Evolutionary conservation across 1,140 invertebrate species (phyloP).

Genomic region (Armadillidium nasatum): DNA sequence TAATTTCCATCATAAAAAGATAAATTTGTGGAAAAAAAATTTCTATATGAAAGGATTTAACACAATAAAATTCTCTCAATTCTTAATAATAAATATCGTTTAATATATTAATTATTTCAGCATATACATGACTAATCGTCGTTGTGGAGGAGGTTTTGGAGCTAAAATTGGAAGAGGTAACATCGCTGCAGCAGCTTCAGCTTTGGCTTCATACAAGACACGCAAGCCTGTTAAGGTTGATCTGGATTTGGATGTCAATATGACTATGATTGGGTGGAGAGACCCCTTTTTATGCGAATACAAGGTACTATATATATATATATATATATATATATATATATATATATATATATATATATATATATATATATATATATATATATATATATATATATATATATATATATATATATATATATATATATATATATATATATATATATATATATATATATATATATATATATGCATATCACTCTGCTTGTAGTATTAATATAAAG

Average conservation of each 20-base stretch:
- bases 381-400: constrained; percentile 17
- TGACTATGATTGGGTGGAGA: constrained; percentile 27
- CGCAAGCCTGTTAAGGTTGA: constrained; percentile 31
- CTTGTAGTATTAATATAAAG: no score
- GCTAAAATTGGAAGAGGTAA: constrained; percentile 33
- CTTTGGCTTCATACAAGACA: constrained; percentile 30
- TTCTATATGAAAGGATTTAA: no score
- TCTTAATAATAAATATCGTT: no score
- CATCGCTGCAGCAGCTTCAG: constrained; percentile 26
- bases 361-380: constrained; percentile 2
- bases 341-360: background rate
- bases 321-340: constrained; percentile 9
- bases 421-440: no score
- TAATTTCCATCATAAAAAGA: no score
- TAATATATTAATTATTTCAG: constrained; percentile 10
- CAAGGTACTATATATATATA: constrained; percentile 26
- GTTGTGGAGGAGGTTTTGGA: constrained; percentile 42
- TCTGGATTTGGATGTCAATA: constrained; percentile 29
- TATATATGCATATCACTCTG: no score
- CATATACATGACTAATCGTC: constrained; percentile 34
- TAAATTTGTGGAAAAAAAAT: no score
- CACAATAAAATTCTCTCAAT: no score
- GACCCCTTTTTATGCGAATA: constrained; percentile 30
- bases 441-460: no score
- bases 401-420: constrained; percentile 18